phyloP scores from a whole-genome alignment of 1,140 invertebrate species.

The Solenopsis invicta region DNA sequence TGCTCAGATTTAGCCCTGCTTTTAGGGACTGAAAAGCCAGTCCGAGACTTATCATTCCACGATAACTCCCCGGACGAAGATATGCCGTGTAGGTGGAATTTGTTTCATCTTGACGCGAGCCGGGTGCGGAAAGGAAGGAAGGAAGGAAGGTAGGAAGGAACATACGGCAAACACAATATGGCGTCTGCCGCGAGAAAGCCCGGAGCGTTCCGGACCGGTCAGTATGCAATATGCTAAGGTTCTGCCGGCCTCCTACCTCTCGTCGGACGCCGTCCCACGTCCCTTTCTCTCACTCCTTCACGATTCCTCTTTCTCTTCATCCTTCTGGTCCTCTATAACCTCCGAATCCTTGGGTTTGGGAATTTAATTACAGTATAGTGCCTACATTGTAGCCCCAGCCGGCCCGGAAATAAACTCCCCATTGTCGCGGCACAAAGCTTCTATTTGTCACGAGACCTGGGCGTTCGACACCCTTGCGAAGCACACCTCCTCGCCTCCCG shows the following conservation, averaged over 20 bases:
- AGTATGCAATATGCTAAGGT: slow-evolving; percentile 87
- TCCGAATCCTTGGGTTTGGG: slow-evolving; percentile 86
- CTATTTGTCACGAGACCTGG: slow-evolving; percentile 84
- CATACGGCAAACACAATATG: slow-evolving; percentile 85
- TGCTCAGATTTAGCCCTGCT: slow-evolving; percentile 29
- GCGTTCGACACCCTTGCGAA: slow-evolving; percentile 78
- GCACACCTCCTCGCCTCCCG: slow-evolving; percentile 42
- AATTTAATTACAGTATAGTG: slow-evolving; percentile 88
- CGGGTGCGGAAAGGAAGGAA: slow-evolving; percentile 54
- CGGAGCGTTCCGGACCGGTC: slow-evolving; percentile 81
- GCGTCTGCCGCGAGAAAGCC: slow-evolving; percentile 79
- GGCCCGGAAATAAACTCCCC: slow-evolving; percentile 87
- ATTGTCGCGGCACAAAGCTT: slow-evolving; percentile 86
- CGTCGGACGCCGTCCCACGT: slow-evolving; percentile 71
- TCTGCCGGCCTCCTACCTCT: slow-evolving; percentile 67
- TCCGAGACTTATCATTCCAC: slow-evolving; percentile 49
- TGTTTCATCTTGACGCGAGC: slow-evolving; percentile 72
- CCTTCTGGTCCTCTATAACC: slow-evolving; percentile 77
- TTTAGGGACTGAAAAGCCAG: slow-evolving; percentile 21
- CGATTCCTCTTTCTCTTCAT: slow-evolving; percentile 53
- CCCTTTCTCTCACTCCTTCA: slow-evolving; percentile 54
- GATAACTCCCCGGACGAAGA: slow-evolving; percentile 57
- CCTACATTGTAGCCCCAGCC: slow-evolving; percentile 87
- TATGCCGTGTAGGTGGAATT: slow-evolving; percentile 70
- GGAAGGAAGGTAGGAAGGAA: slow-evolving; percentile 78